A percentile compares a stretch with the other conserved stretches of the same genome.
These are phyloP conservation scores for Nymphicus hollandicus DNA, from an alignment of 2,113 vertebrate species.

Conservation along the genomic window DNA sequence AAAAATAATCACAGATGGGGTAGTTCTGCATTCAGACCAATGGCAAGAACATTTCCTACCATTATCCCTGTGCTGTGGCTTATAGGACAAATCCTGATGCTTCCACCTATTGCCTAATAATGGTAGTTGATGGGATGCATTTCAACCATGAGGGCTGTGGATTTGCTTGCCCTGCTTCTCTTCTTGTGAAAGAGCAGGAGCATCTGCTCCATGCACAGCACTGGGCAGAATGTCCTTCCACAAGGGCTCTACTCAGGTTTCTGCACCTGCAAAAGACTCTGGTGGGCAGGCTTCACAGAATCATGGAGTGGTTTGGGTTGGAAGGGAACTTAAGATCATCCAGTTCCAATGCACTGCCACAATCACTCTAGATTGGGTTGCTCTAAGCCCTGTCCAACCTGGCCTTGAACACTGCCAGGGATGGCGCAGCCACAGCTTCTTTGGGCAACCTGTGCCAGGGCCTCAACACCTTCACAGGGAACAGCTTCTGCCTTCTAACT, in stretches of 20 bases:
- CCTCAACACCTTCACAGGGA: not conserved
- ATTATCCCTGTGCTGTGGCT: not conserved
- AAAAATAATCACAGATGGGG: not conserved
- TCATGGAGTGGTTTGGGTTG: not conserved
- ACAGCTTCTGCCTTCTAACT: not conserved
- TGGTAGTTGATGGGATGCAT: not conserved
- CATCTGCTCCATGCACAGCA: not conserved
- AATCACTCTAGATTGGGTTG: not conserved
- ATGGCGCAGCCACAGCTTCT: not conserved
- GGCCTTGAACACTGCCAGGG: not conserved
- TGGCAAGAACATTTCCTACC: not conserved
- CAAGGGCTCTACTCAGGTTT: not conserved
- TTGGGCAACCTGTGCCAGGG: not conserved
- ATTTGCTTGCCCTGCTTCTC: not conserved
- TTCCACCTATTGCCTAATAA: not conserved
- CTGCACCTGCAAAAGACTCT: not conserved
- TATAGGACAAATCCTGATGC: not conserved
- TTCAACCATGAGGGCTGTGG: not conserved
- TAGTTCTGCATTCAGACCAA: not conserved
- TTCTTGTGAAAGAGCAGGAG: not conserved
- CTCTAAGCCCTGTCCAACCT: not conserved
- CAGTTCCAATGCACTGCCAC: not conserved
- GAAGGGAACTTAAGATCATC: not conserved
- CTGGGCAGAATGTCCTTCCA: accelerated
- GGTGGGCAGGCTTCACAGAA: not conserved